Evolutionary conservation across 1,140 invertebrate genomes (phyloP).

Genomic region (Drosophila kohkoa): DNA sequence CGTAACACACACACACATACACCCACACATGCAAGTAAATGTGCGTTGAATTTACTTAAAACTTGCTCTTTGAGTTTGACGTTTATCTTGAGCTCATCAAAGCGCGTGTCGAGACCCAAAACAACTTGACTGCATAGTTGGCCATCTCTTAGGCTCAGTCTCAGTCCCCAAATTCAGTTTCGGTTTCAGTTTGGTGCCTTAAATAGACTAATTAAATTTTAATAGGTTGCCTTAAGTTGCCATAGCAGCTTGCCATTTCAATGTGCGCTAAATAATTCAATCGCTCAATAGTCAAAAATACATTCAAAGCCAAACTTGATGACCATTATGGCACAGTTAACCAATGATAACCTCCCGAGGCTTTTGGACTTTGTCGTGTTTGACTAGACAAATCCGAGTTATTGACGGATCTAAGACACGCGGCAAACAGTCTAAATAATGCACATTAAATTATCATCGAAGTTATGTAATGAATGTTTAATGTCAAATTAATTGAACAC

Average conservation of each 20-base stretch:
- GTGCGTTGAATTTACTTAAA: neutral
- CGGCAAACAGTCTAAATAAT: conserved; percentile 2
- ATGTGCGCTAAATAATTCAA: conserved; percentile 3
- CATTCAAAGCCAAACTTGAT: neutral
- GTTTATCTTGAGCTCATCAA: conserved; percentile 6
- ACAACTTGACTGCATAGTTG: conserved; percentile 3
- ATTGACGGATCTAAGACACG: conserved; percentile 12
- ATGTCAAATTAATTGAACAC: conserved; percentile 7
- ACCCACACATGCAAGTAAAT: neutral
- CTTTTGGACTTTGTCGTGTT: neutral
- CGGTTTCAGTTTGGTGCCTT: neutral
- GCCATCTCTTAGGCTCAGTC: neutral
- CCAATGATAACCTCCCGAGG: neutral
- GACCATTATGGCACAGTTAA: neutral
- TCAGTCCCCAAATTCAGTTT: neutral
- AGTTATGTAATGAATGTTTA: conserved; percentile 10
- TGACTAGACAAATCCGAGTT: conserved; percentile 5
- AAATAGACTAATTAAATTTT: conserved; percentile 37
- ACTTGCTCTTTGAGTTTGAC: neutral
- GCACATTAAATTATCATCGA: neutral
- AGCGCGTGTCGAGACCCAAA: neutral
- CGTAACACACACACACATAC: neutral
- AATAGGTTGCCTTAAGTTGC: conserved; percentile 32
- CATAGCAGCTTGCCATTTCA: neutral
- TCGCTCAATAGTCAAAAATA: neutral